Percentiles rank a stretch among this genome's conserved stretches.
Evolutionary conservation across 1,140 invertebrate species (phyloP).

Genomic region (Cyphomyrmex costatus): DNA sequence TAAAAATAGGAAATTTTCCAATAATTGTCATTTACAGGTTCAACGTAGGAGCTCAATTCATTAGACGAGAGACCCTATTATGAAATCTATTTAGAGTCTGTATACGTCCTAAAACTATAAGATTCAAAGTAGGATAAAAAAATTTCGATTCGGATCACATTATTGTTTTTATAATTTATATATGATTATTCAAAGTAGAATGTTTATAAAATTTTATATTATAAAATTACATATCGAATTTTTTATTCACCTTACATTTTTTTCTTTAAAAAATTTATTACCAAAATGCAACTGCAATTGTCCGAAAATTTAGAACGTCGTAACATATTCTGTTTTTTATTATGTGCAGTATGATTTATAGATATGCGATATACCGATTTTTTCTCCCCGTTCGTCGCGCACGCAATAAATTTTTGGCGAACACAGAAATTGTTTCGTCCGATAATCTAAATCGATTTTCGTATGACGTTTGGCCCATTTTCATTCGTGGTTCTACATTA

Average conservation of each 20-base stretch:
- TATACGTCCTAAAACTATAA: no score
- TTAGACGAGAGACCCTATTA: no score
- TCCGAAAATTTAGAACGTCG: background rate
- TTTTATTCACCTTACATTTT: background rate
- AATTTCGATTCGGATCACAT: no score
- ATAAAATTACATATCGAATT: background rate
- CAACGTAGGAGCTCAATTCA: no score
- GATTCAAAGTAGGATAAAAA: no score
- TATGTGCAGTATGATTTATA: conserved; percentile 42
- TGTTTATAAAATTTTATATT: background rate
- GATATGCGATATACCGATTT: conserved; percentile 10
- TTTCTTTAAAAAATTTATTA: conserved; percentile 11
- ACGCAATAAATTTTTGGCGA: conserved; percentile 38
- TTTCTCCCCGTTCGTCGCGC: background rate
- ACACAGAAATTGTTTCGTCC: conserved; percentile 37
- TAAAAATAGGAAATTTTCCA: no score
- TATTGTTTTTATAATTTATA: background rate
- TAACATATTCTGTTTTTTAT: conserved; percentile 38
- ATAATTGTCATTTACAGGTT: no score
- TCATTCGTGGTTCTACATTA: conserved; percentile 29
- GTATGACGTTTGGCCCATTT: conserved; percentile 31
- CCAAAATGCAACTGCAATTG: background rate
- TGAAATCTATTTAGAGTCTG: no score
- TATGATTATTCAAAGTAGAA: background rate
- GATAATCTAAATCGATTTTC: conserved; percentile 56